Evolutionary conservation across 2,113 vertebrate species (phyloP).

Genomic region (Corythaixoides concolor): DNA sequence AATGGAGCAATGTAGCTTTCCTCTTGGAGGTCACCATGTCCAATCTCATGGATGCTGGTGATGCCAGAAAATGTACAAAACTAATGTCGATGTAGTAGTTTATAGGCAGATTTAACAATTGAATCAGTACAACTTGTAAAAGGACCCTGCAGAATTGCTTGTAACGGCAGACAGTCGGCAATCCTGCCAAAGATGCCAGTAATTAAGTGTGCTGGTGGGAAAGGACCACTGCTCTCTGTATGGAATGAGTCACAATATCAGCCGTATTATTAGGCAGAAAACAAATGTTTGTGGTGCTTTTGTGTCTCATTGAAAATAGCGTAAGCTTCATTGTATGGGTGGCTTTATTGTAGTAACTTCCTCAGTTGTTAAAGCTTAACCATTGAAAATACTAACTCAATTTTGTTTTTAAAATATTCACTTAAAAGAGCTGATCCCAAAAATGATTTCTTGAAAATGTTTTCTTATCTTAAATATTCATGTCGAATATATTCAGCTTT

Average conservation of each 20-base stretch:
- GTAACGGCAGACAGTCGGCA: neutral
- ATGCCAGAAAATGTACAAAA: neutral
- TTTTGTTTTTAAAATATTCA: neutral
- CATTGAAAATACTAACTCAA: neutral
- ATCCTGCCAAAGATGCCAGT: neutral
- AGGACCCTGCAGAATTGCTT: neutral
- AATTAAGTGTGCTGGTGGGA: neutral
- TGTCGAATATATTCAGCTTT: neutral
- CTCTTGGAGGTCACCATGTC: neutral
- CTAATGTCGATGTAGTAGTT: neutral
- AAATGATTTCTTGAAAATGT: neutral
- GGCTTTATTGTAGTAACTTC: neutral
- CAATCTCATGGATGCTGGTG: neutral
- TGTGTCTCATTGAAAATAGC: neutral
- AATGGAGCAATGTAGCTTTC: rapidly evolving
- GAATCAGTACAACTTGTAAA: neutral
- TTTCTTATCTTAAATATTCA: neutral
- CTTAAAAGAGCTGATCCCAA: neutral
- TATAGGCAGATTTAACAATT: neutral
- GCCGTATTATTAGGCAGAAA: neutral
- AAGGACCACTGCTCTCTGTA: neutral
- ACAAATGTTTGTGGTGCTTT: slow-evolving; percentile 36
- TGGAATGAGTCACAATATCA: neutral
- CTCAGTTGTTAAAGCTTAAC: neutral
- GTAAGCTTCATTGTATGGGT: neutral